phyloP scores from a whole-genome alignment of 2,888 invertebrate species.

The Drosophila nigricruria region DNA sequence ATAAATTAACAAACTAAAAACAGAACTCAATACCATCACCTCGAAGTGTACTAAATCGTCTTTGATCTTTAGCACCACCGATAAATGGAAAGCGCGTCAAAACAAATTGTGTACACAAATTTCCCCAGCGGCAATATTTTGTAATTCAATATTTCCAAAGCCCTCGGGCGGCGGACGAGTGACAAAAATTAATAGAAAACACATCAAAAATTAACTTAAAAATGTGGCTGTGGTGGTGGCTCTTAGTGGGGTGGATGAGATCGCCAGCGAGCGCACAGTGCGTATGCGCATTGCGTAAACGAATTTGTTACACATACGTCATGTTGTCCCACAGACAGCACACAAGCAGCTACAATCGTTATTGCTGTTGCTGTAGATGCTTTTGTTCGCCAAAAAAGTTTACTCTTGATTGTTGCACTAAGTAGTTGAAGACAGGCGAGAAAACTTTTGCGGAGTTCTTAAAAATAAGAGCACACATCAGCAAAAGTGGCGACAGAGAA shows the following conservation, averaged over 20 bases:
- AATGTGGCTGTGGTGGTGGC: slow-evolving; percentile 4
- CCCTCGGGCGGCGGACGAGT: slow-evolving; percentile 22
- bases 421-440: slow-evolving; percentile 55
- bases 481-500: slow-evolving; percentile 26
- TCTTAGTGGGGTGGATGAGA: slow-evolving; percentile 24
- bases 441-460: slow-evolving; percentile 39
- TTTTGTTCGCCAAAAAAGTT: slow-evolving; percentile 38
- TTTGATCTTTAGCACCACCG: slow-evolving; percentile 60
- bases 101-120: slow-evolving; percentile 65
- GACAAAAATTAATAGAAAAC: slow-evolving; percentile 77
- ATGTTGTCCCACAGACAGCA: slow-evolving; percentile 21
- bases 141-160: slow-evolving; percentile 60
- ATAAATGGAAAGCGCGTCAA: slow-evolving; percentile 68
- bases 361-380: slow-evolving; percentile 4
- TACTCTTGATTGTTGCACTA: slow-evolving; percentile 49
- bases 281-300: slow-evolving; percentile 66
- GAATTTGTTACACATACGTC: slow-evolving; percentile 43
- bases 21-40: slow-evolving; percentile 34
- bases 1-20: slow-evolving; percentile 76
- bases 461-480: slow-evolving; percentile 46
- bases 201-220: slow-evolving; percentile 65
- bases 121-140: slow-evolving; percentile 54
- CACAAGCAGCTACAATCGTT: slow-evolving; percentile 11
- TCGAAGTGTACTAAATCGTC: slow-evolving; percentile 41
- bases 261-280: slow-evolving; percentile 36